Conservation (phyloP, 2,113 vertebrate genomes). For the Erpornis zantholeuca region DNA sequence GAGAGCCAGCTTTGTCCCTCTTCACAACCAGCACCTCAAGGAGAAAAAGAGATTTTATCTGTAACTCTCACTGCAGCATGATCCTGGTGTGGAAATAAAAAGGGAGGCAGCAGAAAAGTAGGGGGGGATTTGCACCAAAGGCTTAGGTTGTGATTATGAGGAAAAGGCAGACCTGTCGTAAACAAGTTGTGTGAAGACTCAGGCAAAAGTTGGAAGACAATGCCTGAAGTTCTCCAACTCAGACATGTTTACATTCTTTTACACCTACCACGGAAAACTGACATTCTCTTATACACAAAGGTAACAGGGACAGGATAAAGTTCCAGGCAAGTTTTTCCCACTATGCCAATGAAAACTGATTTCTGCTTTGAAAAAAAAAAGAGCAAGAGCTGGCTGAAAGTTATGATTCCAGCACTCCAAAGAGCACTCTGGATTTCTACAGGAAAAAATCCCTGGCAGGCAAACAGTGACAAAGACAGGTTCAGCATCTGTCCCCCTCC, state of each 20-base stretch:
- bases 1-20: not conserved
- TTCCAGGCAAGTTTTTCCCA: constrained; percentile 18
- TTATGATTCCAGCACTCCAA: not conserved
- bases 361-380: not conserved
- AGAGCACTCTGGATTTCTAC: not conserved
- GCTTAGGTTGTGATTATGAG: not conserved
- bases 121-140: not conserved
- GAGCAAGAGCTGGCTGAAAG: not conserved
- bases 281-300: constrained; percentile 3
- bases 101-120: not conserved
- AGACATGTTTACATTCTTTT: constrained; percentile 54
- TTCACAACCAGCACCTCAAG: not conserved
- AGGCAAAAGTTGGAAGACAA: not conserved
- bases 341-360: not conserved
- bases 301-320: constrained; percentile 36
- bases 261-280: constrained; percentile 37
- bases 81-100: not conserved
- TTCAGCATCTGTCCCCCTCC: not conserved
- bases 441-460: not conserved
- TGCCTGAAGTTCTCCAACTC: not conserved
- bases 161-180: not conserved
- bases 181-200: constrained; percentile 17
- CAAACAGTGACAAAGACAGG: not conserved
- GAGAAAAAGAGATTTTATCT: constrained; percentile 4
- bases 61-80: not conserved